These are phyloP conservation scores for Buceros bicornis DNA, from an alignment of 2,797 vertebrate species.

Conservation along the genomic window DNA sequence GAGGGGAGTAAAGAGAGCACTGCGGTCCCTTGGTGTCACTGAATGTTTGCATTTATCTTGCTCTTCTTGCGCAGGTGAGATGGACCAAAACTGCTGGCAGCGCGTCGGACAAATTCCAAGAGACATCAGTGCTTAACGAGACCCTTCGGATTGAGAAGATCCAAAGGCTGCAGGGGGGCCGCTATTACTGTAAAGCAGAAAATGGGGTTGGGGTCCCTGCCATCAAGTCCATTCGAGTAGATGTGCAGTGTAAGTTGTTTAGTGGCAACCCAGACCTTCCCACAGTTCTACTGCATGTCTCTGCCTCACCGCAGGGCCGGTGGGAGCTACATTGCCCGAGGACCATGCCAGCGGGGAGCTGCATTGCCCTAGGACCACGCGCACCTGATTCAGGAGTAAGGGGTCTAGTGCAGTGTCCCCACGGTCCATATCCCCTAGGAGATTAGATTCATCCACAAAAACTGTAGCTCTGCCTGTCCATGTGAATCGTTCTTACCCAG, in stretches of 20 bases:
- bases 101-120: constrained; percentile 97
- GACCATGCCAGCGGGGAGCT: constrained; percentile 32
- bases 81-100: constrained; percentile 99
- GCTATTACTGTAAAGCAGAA: constrained; percentile 99
- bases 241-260: constrained; percentile 98
- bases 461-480: not conserved
- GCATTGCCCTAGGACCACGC: constrained; percentile 15
- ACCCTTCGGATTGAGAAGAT: constrained; percentile 94
- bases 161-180: constrained; percentile 94
- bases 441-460: not conserved
- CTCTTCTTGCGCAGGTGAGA: constrained; percentile 85
- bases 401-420: not conserved
- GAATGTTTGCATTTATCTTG: not conserved
- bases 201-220: constrained; percentile 98
- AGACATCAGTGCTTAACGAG: constrained; percentile 97
- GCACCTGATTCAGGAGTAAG: constrained; percentile 30
- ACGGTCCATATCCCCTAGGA: not conserved
- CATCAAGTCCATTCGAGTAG: constrained; percentile 99
- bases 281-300: constrained; percentile 67
- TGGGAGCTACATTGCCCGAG: constrained; percentile 62
- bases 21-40: not conserved
- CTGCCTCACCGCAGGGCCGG: not conserved
- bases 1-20: not conserved
- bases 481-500: not conserved
- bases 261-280: constrained; percentile 56